phyloP scores from a whole-genome alignment of 2,888 invertebrate species.

The Drosophila paracracens region DNA sequence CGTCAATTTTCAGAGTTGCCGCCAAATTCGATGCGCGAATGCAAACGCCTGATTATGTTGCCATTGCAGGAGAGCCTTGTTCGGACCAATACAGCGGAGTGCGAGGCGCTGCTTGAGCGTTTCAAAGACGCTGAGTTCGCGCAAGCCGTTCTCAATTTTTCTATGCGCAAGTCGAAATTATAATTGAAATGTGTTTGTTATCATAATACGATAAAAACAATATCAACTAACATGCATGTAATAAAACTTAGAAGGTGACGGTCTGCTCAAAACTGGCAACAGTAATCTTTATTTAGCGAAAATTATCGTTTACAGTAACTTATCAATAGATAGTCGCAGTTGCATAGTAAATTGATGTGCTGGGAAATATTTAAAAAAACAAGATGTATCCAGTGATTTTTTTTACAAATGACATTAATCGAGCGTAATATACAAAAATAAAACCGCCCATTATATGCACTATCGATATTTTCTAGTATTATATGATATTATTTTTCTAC shows the following conservation, averaged over 20 bases:
- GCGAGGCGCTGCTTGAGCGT: constrained; percentile 87
- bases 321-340: background rate
- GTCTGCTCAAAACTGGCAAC: background rate
- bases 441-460: background rate
- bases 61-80: constrained; percentile 88
- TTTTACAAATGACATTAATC: background rate
- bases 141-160: constrained; percentile 85
- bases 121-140: constrained; percentile 89
- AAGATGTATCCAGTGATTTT: background rate
- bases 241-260: background rate
- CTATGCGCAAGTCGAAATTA: constrained; percentile 78
- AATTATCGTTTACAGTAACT: background rate
- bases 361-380: background rate
- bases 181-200: constrained; percentile 48
- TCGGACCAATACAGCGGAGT: constrained; percentile 89
- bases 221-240: background rate
- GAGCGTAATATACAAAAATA: background rate
- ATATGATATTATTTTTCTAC: background rate
- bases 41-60: constrained; percentile 90
- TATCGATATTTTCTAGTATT: constrained; percentile 1
- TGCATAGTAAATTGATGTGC: background rate
- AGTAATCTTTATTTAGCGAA: background rate
- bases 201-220: background rate
- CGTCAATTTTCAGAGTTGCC: constrained; percentile 87
- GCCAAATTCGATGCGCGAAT: constrained; percentile 87